Evolutionary conservation across 2,888 invertebrate genomes (phyloP), one percentile per base, ranked within the genome.

Genomic region (Tigriopus californicus): DNA sequence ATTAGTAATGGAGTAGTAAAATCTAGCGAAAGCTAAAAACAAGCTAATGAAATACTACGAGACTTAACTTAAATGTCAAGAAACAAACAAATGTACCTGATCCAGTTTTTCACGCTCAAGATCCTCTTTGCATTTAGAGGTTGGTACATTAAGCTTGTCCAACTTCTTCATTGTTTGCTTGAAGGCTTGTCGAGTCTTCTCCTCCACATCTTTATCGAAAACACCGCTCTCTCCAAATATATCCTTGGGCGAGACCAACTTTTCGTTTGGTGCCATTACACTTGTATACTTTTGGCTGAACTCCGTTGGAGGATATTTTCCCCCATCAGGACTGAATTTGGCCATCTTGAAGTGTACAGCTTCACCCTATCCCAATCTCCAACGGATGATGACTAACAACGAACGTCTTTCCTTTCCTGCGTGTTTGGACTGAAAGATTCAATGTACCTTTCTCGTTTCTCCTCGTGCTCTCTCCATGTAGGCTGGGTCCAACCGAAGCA

Each of bases 221-320:
- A 59, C 33, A 20, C 59, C 59, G 10, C 22, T 42, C 41, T 59
- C 59, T 6, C 59, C 59, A 59, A 59, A 59, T 20, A 49, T 33
- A 13, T 59, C 59, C 12, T 46, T 51, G 15, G 59, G 59, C 22
- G 40, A 15, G 41, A 59, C 59, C 25, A 59, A 24, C 24, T 59
- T 59, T 20, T 52, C 59, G 8, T 59, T 59, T 13, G 59, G 59
- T 20, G 59, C 59, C 48, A 59, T 22, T 10, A 59, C 59, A 8
- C 25, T 20, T 8, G 49, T 52, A 40, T 59, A 59, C 41, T 52
- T 59, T 24, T 49, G 42, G 41, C 59, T 59, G 52, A 59, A 59
- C 41, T 59, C 59, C 41, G 59, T 49, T 11, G 59, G 59, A 10
- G 59, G 59, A 25, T 59, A 59, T 25, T 57, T 57, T 47, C 52